Percentiles rank a stretch among this genome's conserved stretches.
These are phyloP conservation scores for Pygoscelis antarcticus DNA, from an alignment of 2,113 vertebrate species.

Conservation along the genomic window DNA sequence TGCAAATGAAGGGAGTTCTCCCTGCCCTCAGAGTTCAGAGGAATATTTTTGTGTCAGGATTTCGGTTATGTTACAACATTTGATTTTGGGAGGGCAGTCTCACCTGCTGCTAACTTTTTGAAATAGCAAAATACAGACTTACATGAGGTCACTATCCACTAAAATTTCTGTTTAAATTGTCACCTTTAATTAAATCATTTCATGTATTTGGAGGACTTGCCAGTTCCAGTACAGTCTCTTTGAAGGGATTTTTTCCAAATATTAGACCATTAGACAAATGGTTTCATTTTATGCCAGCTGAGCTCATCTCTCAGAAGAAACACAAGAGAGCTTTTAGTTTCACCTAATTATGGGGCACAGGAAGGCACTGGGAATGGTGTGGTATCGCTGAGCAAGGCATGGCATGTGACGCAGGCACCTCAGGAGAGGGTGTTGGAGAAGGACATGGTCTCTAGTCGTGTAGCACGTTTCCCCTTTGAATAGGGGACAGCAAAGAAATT, in stretches of 20 bases:
- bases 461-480: background rate
- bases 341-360: background rate
- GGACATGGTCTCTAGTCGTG: rapidly evolving
- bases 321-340: constrained; percentile 23
- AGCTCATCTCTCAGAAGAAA: constrained; percentile 43
- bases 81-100: background rate
- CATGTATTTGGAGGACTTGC: constrained; percentile 49
- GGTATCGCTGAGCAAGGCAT: background rate
- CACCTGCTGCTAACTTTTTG: constrained; percentile 48
- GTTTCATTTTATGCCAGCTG: constrained; percentile 54
- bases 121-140: background rate
- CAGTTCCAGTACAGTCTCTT: constrained; percentile 10
- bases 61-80: background rate
- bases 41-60: background rate
- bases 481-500: background rate
- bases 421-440: background rate
- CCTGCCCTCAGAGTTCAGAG: background rate
- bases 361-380: constrained; percentile 5
- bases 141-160: constrained; percentile 30
- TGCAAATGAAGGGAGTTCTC: background rate
- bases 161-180: constrained; percentile 49
- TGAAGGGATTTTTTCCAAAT: constrained; percentile 52
- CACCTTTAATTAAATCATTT: constrained; percentile 70
- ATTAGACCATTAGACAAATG: constrained; percentile 40
- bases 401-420: background rate